Conservation (phyloP, 2,888 invertebrate genomes). For the Watsonalla binaria region DNA sequence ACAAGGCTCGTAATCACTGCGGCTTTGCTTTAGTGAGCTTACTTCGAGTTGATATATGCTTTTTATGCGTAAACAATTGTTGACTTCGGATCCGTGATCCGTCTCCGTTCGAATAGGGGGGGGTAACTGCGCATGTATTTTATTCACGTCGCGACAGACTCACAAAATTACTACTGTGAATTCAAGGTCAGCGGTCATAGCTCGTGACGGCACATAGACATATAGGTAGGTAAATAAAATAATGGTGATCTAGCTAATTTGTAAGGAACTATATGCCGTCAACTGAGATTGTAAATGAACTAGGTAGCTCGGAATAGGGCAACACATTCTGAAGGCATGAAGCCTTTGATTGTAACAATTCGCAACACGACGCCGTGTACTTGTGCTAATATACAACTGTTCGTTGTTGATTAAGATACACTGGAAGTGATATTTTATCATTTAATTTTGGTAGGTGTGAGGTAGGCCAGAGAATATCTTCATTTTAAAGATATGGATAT, state of each 20-base stretch:
- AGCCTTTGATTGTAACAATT: conserved; percentile 42
- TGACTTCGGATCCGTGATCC: no score
- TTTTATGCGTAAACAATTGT: conserved; percentile 12
- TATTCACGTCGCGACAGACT: no score
- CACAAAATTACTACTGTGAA: no score
- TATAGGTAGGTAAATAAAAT: no score
- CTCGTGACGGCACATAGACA: no score
- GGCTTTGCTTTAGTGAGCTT: conserved; percentile 15
- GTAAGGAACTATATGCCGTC: no score
- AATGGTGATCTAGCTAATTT: conserved; percentile 3
- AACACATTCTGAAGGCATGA: conserved; percentile 37
- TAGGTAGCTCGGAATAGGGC: conserved; percentile 38
- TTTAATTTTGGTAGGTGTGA: neutral
- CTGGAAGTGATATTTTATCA: conserved; percentile 7
- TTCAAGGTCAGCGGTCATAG: no score
- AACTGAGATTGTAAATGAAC: conserved; percentile 6
- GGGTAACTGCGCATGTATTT: no score
- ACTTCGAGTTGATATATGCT: conserved; percentile 17
- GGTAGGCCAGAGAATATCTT: neutral
- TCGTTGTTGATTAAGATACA: conserved; percentile 10
- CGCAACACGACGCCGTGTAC: conserved; percentile 23
- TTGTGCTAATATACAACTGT: conserved; percentile 18
- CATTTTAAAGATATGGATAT: no score
- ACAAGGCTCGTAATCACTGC: conserved; percentile 16
- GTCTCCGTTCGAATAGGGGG: no score